Evolutionary conservation across 1,140 invertebrate genomes (phyloP).

Genomic region (Euura lappo): DNA sequence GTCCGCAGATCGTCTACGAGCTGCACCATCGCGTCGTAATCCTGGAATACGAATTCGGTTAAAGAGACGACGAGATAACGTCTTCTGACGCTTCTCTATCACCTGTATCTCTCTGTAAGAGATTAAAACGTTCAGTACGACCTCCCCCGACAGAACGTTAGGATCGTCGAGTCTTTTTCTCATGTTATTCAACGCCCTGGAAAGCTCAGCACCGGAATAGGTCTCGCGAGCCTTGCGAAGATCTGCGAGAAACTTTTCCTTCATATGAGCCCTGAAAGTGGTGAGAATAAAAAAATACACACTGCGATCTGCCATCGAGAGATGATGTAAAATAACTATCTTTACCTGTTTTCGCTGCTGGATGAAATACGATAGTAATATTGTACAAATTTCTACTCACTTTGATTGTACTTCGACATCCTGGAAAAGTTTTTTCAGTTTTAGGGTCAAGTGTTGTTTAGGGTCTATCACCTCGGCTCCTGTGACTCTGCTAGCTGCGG

Average conservation of each 20-base stretch:
- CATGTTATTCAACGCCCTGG: constrained; percentile 87
- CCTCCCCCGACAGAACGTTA: constrained; percentile 93
- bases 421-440: constrained; percentile 83
- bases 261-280: constrained; percentile 86
- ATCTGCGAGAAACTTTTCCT: constrained; percentile 97
- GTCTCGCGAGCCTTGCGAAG: constrained; percentile 91
- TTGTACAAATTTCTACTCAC: constrained; percentile 59
- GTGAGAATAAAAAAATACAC: not conserved
- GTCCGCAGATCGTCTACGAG: constrained; percentile 94
- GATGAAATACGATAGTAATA: not conserved
- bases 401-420: constrained; percentile 95
- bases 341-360: not conserved
- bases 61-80: not conserved
- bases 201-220: constrained; percentile 85
- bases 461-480: constrained; percentile 69
- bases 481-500: constrained; percentile 66
- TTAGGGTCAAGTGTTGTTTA: constrained; percentile 72
- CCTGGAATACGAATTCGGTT: constrained; percentile 70
- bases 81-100: too few relatives aligned
- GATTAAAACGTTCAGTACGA: constrained; percentile 90
- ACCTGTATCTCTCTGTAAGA: constrained; percentile 91
- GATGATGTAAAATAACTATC: not conserved
- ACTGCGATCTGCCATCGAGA: not conserved
- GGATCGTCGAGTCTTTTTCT: constrained; percentile 94
- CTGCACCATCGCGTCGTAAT: constrained; percentile 98